Conservation (phyloP, 2,888 invertebrate genomes). For the Leptopilina myrica region DNA sequence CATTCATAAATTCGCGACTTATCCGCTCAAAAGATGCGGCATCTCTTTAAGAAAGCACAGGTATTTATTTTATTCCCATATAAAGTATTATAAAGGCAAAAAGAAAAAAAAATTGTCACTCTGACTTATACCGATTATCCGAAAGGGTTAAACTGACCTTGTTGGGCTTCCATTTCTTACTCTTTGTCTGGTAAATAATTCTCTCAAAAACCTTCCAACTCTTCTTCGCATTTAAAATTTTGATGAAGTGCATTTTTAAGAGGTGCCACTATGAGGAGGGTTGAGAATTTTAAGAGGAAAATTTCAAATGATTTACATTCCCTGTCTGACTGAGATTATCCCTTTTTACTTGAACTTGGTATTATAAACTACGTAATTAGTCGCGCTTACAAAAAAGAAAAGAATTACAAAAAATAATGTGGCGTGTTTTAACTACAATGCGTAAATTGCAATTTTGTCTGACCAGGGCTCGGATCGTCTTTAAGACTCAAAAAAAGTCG, state of each 20-base stretch:
- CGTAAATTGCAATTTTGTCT: too few species aligned
- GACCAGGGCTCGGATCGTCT: too few species aligned
- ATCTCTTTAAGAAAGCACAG: constrained; percentile 49
- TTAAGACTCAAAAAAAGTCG: too few species aligned
- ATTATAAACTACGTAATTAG: background rate
- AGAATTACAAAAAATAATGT: background rate
- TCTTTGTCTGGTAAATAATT: constrained; percentile 37
- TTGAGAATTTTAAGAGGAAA: too few species aligned
- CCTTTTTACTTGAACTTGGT: background rate
- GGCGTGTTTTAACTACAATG: too few species aligned
- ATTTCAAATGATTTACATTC: too few species aligned
- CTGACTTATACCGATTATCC: constrained; percentile 73
- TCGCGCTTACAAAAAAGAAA: background rate
- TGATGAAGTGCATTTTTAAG: background rate
- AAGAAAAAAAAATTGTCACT: constrained; percentile 66
- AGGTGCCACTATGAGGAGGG: background rate
- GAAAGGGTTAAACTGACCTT: constrained; percentile 68
- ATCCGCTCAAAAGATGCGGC: constrained; percentile 55
- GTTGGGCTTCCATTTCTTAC: constrained; percentile 65
- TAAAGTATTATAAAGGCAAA: constrained; percentile 54
- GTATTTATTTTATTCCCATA: constrained; percentile 52
- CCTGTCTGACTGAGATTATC: background rate
- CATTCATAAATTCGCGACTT: constrained; percentile 72
- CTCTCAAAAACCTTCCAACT: background rate
- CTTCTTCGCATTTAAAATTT: background rate